Percentiles rank a stretch among this genome's conserved stretches.
Conservation (phyloP, 2,888 invertebrate genomes). For the Drosophila pseudotakahashii region DNA sequence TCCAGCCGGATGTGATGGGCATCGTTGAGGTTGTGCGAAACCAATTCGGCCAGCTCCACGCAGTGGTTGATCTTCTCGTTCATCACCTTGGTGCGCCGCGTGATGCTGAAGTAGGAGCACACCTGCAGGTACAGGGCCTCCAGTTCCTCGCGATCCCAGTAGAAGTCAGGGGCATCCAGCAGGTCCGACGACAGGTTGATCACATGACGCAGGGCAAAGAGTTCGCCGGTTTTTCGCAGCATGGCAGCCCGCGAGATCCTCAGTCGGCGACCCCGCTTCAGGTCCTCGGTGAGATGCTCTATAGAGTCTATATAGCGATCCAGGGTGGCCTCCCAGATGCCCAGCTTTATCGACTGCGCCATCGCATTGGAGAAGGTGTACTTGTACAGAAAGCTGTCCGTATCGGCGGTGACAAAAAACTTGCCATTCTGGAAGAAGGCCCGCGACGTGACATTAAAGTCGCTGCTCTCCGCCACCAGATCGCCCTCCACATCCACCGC, state of each 20-base stretch:
- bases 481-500: slow-evolving; percentile 83
- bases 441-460: slow-evolving; percentile 80
- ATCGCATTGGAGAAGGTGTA: slow-evolving; percentile 98
- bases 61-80: slow-evolving; percentile 98
- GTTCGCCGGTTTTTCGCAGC: slow-evolving; percentile 92
- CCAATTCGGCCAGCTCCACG: slow-evolving; percentile 94
- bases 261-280: slow-evolving; percentile 90
- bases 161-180: slow-evolving; percentile 97
- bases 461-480: slow-evolving; percentile 68
- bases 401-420: slow-evolving; percentile 83
- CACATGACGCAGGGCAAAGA: slow-evolving; percentile 94
- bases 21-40: slow-evolving; percentile 95
- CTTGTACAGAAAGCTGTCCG: slow-evolving; percentile 90
- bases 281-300: slow-evolving; percentile 90
- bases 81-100: slow-evolving; percentile 95
- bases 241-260: slow-evolving; percentile 86
- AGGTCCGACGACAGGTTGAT: slow-evolving; percentile 97
- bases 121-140: slow-evolving; percentile 93
- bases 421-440: slow-evolving; percentile 82
- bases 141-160: slow-evolving; percentile 97
- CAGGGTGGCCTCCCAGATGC: slow-evolving; percentile 96
- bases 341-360: slow-evolving; percentile 96
- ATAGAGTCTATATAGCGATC: slow-evolving; percentile 93
- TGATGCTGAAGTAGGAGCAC: slow-evolving; percentile 93
- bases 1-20: slow-evolving; percentile 96